Evolutionary conservation across 1,140 invertebrate genomes (phyloP).

Genomic region (Polypedilum vanderplanki): DNA sequence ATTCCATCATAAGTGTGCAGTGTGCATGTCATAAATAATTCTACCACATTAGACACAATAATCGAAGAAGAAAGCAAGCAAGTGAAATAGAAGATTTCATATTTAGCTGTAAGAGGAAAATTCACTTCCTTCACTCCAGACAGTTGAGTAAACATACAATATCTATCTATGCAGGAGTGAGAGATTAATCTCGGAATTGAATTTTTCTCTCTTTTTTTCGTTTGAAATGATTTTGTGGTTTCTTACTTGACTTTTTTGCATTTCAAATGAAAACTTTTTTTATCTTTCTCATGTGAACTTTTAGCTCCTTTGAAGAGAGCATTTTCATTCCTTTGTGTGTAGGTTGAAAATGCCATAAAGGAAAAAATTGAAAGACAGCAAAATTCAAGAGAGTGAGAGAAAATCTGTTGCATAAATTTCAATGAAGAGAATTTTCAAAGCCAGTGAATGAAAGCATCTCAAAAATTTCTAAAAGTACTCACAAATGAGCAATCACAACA

Average conservation of each 20-base stretch:
- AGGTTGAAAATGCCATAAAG: background rate
- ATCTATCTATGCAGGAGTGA: background rate
- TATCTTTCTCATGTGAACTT: background rate
- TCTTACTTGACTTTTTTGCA: background rate
- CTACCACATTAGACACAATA: background rate
- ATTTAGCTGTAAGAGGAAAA: no score
- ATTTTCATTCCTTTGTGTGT: background rate
- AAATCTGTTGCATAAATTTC: background rate
- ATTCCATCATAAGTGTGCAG: background rate
- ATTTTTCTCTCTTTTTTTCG: no score
- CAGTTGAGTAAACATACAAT: background rate
- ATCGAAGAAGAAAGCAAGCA: no score
- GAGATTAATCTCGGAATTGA: slow-evolving; percentile 1
- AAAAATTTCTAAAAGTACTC: no score
- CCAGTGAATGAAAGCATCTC: no score
- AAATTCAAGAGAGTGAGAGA: background rate
- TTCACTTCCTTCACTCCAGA: no score
- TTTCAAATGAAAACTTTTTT: background rate
- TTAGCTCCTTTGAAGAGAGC: background rate
- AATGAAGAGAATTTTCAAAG: background rate
- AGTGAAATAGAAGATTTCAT: no score
- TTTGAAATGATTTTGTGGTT: background rate
- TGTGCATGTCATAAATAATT: background rate
- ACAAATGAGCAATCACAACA: background rate
- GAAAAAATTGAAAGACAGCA: background rate